phyloP scores from a whole-genome alignment of 2,113 vertebrate genomes.

The Equus quagga region DNA sequence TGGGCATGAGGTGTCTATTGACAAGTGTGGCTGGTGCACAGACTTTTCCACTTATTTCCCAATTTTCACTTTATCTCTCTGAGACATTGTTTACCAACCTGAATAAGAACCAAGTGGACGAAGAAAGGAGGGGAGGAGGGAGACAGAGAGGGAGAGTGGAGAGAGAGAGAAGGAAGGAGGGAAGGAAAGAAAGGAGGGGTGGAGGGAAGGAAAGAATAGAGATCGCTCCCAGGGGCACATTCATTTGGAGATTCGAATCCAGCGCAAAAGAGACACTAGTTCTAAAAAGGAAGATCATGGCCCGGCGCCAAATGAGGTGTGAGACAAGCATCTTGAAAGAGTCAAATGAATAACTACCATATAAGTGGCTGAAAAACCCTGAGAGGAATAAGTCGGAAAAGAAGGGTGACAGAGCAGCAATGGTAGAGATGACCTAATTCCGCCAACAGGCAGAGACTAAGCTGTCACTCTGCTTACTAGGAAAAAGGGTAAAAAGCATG shows the following conservation, averaged over 20 bases:
- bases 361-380: neutral
- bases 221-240: neutral
- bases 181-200: accelerated
- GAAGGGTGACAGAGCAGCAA: neutral
- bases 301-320: neutral
- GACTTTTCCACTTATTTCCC: neutral
- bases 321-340: neutral
- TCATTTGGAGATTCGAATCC: neutral
- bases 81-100: neutral
- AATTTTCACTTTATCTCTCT: neutral
- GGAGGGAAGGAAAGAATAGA: accelerated
- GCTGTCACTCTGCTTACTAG: neutral
- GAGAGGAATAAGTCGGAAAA: neutral
- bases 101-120: neutral
- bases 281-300: neutral
- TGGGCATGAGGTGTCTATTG: neutral
- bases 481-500: neutral
- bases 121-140: neutral
- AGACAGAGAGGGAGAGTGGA: accelerated
- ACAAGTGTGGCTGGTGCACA: neutral
- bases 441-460: neutral
- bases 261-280: neutral
- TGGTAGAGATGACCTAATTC: neutral
- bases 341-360: neutral
- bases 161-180: accelerated